phyloP scores from a whole-genome alignment of 2,888 invertebrate genomes.

The Parapristionchus giblindavisi region DNA sequence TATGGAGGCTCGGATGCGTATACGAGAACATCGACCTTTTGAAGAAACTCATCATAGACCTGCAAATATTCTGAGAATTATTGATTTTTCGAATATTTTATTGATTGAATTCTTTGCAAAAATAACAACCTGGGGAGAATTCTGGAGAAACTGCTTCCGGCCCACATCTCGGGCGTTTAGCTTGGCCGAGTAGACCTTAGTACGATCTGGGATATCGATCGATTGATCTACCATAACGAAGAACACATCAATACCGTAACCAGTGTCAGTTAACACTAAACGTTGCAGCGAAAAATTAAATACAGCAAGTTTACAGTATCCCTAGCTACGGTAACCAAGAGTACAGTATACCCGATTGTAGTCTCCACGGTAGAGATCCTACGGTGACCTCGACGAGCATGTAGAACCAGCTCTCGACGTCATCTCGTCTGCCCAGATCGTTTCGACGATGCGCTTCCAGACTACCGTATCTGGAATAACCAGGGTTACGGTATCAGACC shows the following conservation, averaged over 20 bases:
- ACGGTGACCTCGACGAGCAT: slow-evolving; percentile 54
- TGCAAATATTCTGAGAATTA: too few species aligned
- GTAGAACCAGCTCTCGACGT: slow-evolving; percentile 61
- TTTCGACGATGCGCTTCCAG: slow-evolving; percentile 41
- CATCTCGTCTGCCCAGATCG: slow-evolving; percentile 57
- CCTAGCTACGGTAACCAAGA: not conserved
- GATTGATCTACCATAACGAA: too few species aligned
- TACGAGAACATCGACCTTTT: too few species aligned
- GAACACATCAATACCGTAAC: too few species aligned
- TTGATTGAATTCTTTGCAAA: too few species aligned
- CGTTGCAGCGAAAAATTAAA: too few species aligned
- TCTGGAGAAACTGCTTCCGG: slow-evolving; percentile 50
- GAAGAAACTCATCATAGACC: too few species aligned
- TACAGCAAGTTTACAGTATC: slow-evolving; percentile 16
- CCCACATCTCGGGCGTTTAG: slow-evolving; percentile 41
- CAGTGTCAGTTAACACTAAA: not conserved
- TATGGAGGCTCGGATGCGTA: too few species aligned
- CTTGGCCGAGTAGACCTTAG: slow-evolving; percentile 51
- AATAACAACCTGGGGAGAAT: slow-evolving; percentile 52
- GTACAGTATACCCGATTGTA: slow-evolving; percentile 47
- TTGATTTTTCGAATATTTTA: too few species aligned
- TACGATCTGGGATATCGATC: slow-evolving; percentile 50
- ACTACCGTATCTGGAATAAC: slow-evolving; percentile 39
- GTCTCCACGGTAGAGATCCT: slow-evolving; percentile 60
- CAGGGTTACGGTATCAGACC: too few species aligned